Evolutionary conservation across 2,888 invertebrate genomes (phyloP).

Genomic region (Entomobrya proxima): DNA sequence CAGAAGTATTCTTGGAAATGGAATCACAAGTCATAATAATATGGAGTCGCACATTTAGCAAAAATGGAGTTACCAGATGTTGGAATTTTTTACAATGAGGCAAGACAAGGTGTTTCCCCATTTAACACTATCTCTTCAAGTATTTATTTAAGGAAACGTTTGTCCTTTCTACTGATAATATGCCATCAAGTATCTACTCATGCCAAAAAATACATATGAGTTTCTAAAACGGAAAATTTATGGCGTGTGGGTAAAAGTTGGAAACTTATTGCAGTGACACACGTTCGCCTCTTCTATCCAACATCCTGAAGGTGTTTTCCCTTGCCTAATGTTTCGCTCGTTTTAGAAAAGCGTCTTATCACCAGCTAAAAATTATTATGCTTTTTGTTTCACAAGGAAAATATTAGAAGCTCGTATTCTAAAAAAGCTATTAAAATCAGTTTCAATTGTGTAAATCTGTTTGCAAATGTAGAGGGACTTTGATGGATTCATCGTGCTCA

Average conservation of each 20-base stretch:
- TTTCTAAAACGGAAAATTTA: slow-evolving; percentile 25
- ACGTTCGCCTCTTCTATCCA: slow-evolving; percentile 1
- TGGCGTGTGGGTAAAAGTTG: background rate
- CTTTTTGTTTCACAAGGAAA: no score
- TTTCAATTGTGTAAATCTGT: background rate
- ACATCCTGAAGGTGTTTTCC: slow-evolving; percentile 33
- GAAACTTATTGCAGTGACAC: background rate
- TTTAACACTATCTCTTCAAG: slow-evolving; percentile 41
- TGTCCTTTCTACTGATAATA: slow-evolving; percentile 16
- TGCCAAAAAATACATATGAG: slow-evolving; percentile 53
- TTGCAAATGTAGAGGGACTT: background rate
- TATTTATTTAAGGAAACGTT: slow-evolving; percentile 50
- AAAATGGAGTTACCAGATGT: slow-evolving; percentile 54
- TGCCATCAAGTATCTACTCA: slow-evolving; percentile 23
- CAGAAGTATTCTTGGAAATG: background rate
- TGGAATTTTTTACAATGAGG: slow-evolving; percentile 37
- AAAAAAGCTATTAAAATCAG: no score
- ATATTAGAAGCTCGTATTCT: no score
- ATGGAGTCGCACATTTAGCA: background rate
- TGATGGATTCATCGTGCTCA: slow-evolving; percentile 5
- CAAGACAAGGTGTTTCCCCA: slow-evolving; percentile 38
- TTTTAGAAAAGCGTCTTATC: no score
- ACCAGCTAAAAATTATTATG: background rate
- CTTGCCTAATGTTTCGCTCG: no score
- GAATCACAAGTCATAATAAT: background rate